phyloP scores from a whole-genome alignment of 1,140 invertebrate genomes.

The Pygmarrhopalites habei region DNA sequence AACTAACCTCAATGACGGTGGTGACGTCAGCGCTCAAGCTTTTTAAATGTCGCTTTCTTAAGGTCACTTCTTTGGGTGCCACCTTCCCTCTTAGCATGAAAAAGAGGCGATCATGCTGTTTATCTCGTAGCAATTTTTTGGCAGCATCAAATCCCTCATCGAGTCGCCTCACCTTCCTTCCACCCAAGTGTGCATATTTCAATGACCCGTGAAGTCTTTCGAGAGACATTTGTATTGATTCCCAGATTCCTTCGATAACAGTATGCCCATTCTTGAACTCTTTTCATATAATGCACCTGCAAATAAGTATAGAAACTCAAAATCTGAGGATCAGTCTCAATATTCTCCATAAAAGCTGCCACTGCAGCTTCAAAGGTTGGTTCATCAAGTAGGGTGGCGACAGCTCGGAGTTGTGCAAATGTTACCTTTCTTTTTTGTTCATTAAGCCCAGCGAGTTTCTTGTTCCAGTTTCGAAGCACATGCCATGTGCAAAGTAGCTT shows the following conservation, averaged over 20 bases:
- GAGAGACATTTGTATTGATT: no score
- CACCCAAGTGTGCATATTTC: not conserved
- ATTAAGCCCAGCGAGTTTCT: not conserved
- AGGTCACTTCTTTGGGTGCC: not conserved
- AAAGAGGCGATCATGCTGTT: not conserved
- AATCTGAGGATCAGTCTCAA: not conserved
- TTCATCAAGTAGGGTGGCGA: not conserved
- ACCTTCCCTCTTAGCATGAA: not conserved
- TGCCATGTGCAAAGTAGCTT: conserved; percentile 6
- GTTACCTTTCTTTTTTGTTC: not conserved
- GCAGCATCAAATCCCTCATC: not conserved
- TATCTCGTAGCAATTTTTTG: not conserved
- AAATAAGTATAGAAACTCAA: no score
- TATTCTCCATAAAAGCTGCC: not conserved
- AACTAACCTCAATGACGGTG: no score
- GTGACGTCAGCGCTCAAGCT: no score
- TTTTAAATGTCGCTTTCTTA: no score
- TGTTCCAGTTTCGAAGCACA: conserved; percentile 1
- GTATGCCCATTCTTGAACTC: not conserved
- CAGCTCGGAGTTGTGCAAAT: not conserved
- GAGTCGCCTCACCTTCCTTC: not conserved
- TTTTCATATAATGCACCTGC: no score
- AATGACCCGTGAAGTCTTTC: not conserved
- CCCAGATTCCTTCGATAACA: not conserved
- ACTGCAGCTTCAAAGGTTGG: not conserved